Conservation (phyloP, 2,113 vertebrate genomes). For the Pardalotus punctatus region DNA sequence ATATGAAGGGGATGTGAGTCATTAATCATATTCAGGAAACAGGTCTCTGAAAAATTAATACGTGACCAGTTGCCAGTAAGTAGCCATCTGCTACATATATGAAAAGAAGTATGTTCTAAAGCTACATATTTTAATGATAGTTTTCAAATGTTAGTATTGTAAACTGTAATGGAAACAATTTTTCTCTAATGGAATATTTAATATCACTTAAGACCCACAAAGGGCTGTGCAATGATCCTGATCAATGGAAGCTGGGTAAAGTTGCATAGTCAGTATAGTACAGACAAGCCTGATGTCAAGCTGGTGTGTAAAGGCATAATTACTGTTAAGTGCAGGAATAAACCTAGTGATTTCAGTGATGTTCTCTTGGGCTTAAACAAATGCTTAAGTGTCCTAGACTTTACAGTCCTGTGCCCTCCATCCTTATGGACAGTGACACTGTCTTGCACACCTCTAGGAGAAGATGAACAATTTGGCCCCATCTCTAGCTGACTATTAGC, state of each 20-base stretch:
- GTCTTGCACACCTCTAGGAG: not conserved
- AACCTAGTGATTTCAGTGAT: not conserved
- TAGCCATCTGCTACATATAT: conserved; percentile 41
- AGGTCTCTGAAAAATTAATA: conserved; percentile 52
- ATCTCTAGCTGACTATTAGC: not conserved
- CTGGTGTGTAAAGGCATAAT: not conserved
- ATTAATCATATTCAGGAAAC: conserved; percentile 56
- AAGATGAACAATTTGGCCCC: not conserved
- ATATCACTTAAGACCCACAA: not conserved
- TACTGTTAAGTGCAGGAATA: not conserved
- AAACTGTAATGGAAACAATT: conserved; percentile 28
- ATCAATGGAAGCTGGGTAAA: conserved; percentile 3
- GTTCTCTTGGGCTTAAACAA: not conserved
- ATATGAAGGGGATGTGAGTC: conserved; percentile 18
- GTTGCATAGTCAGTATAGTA: not conserved
- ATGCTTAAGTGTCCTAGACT: not conserved
- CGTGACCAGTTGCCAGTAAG: conserved; percentile 41
- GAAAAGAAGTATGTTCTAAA: conserved; percentile 2
- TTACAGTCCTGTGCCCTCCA: not conserved
- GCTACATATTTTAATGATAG: conserved; percentile 26
- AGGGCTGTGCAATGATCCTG: not conserved
- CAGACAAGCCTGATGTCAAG: not conserved
- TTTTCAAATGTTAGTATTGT: conserved; percentile 33
- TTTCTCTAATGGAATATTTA: conserved; percentile 24
- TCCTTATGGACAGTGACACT: not conserved